A percentile compares a stretch with the other conserved stretches of the same genome.
Evolutionary conservation across 2,888 invertebrate genomes (phyloP).

Genomic region (Mimachlamys varia): DNA sequence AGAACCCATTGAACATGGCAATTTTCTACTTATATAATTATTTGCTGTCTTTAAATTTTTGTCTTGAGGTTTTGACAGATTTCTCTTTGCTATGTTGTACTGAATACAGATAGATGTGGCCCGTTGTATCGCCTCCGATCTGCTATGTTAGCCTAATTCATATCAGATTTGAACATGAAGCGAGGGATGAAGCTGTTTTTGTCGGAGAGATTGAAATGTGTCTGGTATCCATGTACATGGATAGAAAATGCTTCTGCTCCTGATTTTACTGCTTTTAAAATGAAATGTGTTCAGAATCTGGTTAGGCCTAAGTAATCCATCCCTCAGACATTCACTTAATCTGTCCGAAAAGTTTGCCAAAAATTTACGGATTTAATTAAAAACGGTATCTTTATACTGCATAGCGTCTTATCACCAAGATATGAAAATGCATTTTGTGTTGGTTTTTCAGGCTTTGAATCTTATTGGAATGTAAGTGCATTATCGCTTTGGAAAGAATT

Average conservation of each 20-base stretch:
- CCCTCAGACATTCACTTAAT: slow-evolving; percentile 3
- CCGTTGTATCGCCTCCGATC: neutral
- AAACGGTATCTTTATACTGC: neutral
- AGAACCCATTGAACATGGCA: too few relatives aligned
- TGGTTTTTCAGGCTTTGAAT: slow-evolving; percentile 21
- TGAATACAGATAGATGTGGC: neutral
- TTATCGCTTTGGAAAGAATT: slow-evolving; percentile 1
- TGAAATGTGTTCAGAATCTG: neutral
- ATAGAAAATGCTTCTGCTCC: neutral
- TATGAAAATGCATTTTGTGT: neutral
- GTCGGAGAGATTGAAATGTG: neutral
- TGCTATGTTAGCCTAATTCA: neutral
- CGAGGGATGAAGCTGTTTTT: neutral
- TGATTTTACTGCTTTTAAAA: neutral
- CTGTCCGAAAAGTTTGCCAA: slow-evolving; percentile 15
- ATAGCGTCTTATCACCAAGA: neutral
- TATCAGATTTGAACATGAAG: slow-evolving; percentile 5
- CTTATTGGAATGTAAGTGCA: neutral
- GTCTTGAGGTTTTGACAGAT: too few relatives aligned
- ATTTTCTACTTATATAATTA: too few relatives aligned
- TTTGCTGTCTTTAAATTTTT: too few relatives aligned
- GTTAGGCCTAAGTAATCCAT: neutral
- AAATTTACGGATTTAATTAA: slow-evolving; percentile 18
- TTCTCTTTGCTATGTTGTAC: neutral
- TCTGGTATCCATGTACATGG: neutral